Base-by-base conservation (phyloP, 2,113 vertebrate genomes). In the Nannospalax galili region DNA sequence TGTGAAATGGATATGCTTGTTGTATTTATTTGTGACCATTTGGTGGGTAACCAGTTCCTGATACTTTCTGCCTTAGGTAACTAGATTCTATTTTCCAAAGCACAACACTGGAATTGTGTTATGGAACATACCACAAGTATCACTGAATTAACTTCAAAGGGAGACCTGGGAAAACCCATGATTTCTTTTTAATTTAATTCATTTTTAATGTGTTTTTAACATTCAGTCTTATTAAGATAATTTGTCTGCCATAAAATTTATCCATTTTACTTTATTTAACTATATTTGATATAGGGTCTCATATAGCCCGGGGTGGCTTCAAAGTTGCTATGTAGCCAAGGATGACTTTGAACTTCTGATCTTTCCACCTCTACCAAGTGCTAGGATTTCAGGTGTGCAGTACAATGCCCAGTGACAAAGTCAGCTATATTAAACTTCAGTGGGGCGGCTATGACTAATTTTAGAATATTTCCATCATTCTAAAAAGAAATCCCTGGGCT, bases 131-230 rank as follows among this genome's bases (percentile, higher is more conserved):
- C 28, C n/a, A 88, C 60, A n/a, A 70, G 75, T 37, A 81, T 62
- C 62, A 75, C 14, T 64, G 58, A 52, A 40, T 78, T 78, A 90
- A 40, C 32, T 94, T 88, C 67, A 90, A 80, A 84, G 70, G 79
- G 48, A 92, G 67, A 28, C 32, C 58, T 20, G 92, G 60, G 81
- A 91, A 96, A 92, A 64, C 60, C 35, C 60, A 90, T 56, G 42
- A 10, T 19, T 90, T 79, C 82, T 84, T 91, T 77, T 86, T 95
- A 77, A 75, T 94, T 75, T 75, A 91, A 96, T 80, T 62, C 58
- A 30, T 17, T 88, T 95, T 81, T 32, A 92, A 95, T 26, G 62
- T 35, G 81, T 40, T 45, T 84, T 67, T 84, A 84, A 84, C 81
- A 62, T 40, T 28, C 79, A 87, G 64, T 7, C 86, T 95, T 93